Percentiles rank a stretch among this genome's conserved stretches.
Conservation (phyloP, 2,888 invertebrate genomes). For the Diplolepis rosae region DNA sequence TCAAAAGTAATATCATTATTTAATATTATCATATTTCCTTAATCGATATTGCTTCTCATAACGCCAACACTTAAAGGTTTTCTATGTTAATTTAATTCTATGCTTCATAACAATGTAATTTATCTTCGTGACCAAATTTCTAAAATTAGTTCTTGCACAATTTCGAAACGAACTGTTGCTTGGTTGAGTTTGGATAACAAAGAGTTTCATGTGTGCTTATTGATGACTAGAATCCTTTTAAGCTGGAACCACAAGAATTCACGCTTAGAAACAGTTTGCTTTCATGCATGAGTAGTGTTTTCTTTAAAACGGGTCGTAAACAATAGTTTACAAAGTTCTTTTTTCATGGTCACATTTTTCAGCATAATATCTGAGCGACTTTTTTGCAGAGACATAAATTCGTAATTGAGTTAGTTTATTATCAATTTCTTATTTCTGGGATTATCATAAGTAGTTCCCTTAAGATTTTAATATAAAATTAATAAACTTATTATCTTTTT, state of each 20-base stretch:
- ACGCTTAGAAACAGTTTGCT: slow-evolving; percentile 9
- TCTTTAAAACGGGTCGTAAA: slow-evolving; percentile 12
- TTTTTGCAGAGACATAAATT: no score
- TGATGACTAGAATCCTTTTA: slow-evolving; percentile 9
- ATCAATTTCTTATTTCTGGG: no score
- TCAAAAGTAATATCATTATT: background rate
- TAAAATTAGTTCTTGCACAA: slow-evolving; percentile 15
- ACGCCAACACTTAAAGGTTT: background rate
- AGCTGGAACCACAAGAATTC: slow-evolving; percentile 16
- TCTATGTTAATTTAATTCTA: background rate
- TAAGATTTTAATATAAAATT: background rate
- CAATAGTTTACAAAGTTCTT: background rate
- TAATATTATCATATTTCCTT: no score
- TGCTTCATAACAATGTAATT: background rate
- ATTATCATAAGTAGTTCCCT: no score
- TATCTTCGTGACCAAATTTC: background rate
- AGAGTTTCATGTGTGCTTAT: background rate
- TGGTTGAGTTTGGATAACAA: slow-evolving; percentile 12
- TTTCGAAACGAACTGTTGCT: background rate
- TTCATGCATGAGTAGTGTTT: slow-evolving; percentile 16
- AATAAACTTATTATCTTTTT: background rate
- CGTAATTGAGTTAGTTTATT: no score
- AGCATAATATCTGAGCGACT: background rate
- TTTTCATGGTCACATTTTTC: slow-evolving; percentile 1
- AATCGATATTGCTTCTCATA: background rate